A percentile compares a stretch with the other conserved stretches of the same genome.
Conservation (phyloP, 2,113 vertebrate genomes). For the Leucopsar rothschildi region DNA sequence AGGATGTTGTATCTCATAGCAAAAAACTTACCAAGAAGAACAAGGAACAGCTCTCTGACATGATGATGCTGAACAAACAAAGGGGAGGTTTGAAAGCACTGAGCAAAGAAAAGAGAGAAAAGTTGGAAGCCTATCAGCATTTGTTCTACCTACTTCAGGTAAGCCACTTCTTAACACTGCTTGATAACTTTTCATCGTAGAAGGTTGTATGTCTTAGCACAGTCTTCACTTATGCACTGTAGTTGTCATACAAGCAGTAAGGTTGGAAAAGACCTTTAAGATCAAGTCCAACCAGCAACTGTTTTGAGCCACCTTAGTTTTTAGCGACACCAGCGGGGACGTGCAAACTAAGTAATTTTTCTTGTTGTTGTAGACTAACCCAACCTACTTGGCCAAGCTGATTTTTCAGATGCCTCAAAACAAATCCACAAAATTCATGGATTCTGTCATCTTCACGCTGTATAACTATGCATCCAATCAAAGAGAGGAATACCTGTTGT, state of each 20-base stretch:
- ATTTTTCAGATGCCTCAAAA: conserved; percentile 99
- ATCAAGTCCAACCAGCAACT: background rate
- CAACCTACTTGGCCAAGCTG: conserved; percentile 95
- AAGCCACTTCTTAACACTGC: background rate
- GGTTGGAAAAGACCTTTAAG: background rate
- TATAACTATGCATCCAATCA: conserved; percentile 99
- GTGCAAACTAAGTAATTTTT: background rate
- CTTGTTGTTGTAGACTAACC: conserved; percentile 86
- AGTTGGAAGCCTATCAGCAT: conserved; percentile 94
- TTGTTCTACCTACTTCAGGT: conserved; percentile 96
- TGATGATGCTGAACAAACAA: conserved; percentile 99
- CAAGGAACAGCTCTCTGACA: conserved; percentile 91
- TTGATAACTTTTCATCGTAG: background rate
- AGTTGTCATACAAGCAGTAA: background rate
- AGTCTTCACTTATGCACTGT: background rate
- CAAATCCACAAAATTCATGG: conserved; percentile 99
- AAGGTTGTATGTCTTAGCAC: background rate
- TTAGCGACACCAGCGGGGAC: rapidly evolving
- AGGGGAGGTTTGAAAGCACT: conserved; percentile 93
- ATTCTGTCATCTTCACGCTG: conserved; percentile 96
- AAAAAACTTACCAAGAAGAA: conserved; percentile 98
- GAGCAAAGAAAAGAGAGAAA: conserved; percentile 96
- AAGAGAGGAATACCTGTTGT: conserved; percentile 92
- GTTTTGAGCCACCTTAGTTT: background rate
- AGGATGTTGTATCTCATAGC: conserved; percentile 98